phyloP scores from a whole-genome alignment of 2,888 invertebrate genomes.

The Sclerodermus sp. region DNA sequence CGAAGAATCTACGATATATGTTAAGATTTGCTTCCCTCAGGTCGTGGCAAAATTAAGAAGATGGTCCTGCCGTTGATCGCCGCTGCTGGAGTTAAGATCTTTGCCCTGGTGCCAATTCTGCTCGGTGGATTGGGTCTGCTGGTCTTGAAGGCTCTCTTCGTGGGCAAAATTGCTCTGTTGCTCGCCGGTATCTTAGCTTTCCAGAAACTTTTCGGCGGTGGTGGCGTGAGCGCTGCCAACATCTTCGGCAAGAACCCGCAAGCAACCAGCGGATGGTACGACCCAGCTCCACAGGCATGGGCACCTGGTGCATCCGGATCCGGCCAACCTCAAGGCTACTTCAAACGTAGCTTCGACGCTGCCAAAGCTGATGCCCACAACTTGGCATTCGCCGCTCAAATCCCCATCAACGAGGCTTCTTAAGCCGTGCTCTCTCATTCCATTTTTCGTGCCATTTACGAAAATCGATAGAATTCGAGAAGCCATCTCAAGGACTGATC shows the following conservation, averaged over 20 bases:
- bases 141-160: constrained; percentile 75
- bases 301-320: constrained; percentile 46
- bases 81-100: constrained; percentile 71
- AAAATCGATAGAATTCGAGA: neutral
- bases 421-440: constrained; percentile 6
- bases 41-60: constrained; percentile 73
- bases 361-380: constrained; percentile 66
- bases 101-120: constrained; percentile 71
- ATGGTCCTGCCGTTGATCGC: constrained; percentile 69
- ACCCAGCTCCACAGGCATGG: constrained; percentile 42
- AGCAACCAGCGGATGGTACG: constrained; percentile 27
- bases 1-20: neutral
- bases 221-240: constrained; percentile 43
- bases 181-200: constrained; percentile 72
- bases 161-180: constrained; percentile 77
- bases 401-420: constrained; percentile 42
- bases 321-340: constrained; percentile 45
- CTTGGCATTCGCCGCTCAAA: constrained; percentile 72
- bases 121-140: constrained; percentile 73
- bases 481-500: neutral
- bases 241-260: constrained; percentile 44
- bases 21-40: constrained; percentile 53
- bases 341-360: constrained; percentile 58
- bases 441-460: constrained; percentile 1
- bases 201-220: constrained; percentile 68